Base-by-base conservation (phyloP, 2,888 invertebrate genomes). In the Harpalus rubripes region DNA sequence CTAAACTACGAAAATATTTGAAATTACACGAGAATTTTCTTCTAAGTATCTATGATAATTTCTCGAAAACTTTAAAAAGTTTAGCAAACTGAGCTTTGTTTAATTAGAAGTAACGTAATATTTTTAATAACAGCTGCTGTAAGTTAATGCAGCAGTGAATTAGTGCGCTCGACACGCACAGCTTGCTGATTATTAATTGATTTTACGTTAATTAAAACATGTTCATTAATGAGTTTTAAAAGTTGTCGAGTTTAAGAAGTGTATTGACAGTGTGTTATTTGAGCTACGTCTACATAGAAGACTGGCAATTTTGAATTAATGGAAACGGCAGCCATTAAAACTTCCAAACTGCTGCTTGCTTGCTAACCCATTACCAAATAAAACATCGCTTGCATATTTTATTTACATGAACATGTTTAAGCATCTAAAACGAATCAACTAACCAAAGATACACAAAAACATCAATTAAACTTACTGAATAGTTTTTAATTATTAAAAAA, bases 131-230 rank as follows among this genome's bases (percentile, higher is more conserved):
- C 26, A 32, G 15, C 32, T 32, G 12, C 32, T 68, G 68, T 68
- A 39, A 68, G 39, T 68, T 41, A 68, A 68, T 68, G 39, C 68
- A 68, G 26, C 26, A 32, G 22, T n/a, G 68, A 68, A 68, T 68
- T 1, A 68, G 12, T 15, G 68, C 68, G 68, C 32, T 32, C 6
- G 39, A 4, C 68, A 15, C n/a, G 68, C 26, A 59, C 61, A 44
- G 65, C 39, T 81, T 18, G 68, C 68, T 81, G 68, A 81, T 81
- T 81, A 81, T 56, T 81, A 68, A 81, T 81, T 81, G 68, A 81
- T 81, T 81, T 56, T 68, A 68, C 68, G 52, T 81, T 81, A 81
- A 81, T 81, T 81, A 81, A 81, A 81, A 81, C 68, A 68, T 81
- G 81, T 44, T 81, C 68, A 65, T 72, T 81, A 68, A 81, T 81